Base-by-base conservation (phyloP, 2,797 vertebrate species). In the Tragopan temminckii region DNA sequence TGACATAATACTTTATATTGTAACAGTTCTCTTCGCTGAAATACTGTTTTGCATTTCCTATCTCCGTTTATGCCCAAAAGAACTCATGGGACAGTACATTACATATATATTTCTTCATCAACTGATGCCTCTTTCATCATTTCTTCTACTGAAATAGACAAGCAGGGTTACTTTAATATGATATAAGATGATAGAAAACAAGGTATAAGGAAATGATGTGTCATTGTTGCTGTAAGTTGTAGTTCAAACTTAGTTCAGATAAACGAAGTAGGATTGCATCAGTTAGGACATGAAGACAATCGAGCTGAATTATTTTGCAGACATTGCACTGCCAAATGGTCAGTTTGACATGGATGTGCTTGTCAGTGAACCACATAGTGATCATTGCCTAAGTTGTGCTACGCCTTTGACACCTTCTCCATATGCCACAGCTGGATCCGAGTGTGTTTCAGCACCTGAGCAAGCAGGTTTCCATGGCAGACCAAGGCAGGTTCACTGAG, bases 41-140 rank as follows among this genome's bases (percentile, higher is more conserved):
- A 36, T 57, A n/a, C 48, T 58, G 9, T 71, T 87, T 89, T 92
- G 50, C 61, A 52, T 90, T 45, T 89, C 18, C 25, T n/a, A 6
- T 63, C 55, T 86, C 23, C 43, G 70, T 76, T 84, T 63, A 53
- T 48, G 35, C 50, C 35, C 50, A 45, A 78, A 78, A 27, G 40
- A 55, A 66, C 48, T 53, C n/a, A 43, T 38, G 33, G 78, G 36
- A 55, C 27, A 13, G 20, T 2, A 8, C 7, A 27, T 42, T 21
- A 11, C 17, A 24, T 72, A 91, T 58, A 75, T 38, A 48, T 89
- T 88, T 71, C 52, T 31, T 55, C 38, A 5, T 67, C 38, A 82
- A 89, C 45, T 69, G 33, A 62, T 76, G 2, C 43, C 5, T 1
- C 53, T 83, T 75, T 52, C 55, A 5, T 58, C 43, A 16, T 7